These are phyloP conservation scores for Spodoptera picta DNA, from an alignment of 2,888 invertebrate genomes.

Conservation along the genomic window DNA sequence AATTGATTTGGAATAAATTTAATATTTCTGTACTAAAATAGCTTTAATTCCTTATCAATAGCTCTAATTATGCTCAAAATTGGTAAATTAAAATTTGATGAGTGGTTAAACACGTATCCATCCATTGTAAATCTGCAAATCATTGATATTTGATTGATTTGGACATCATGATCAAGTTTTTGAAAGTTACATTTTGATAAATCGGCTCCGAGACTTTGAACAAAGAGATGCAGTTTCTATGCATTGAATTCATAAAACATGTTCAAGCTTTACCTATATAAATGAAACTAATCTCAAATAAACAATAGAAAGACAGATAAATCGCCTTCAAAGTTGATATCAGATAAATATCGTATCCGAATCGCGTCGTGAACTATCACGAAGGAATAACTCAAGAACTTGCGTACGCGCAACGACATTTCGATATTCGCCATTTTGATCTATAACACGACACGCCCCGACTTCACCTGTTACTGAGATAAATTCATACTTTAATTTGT, in stretches of 20 bases:
- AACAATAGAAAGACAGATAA: conserved; percentile 52
- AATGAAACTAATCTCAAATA: conserved; percentile 47
- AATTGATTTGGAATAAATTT: too few relatives aligned
- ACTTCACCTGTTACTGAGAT: conserved; percentile 47
- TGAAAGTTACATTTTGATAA: too few relatives aligned
- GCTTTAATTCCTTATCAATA: too few relatives aligned
- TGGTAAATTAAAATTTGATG: too few relatives aligned
- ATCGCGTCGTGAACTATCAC: conserved; percentile 64
- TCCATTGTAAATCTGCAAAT: too few relatives aligned
- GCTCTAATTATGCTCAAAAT: too few relatives aligned
- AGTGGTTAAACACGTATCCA: too few relatives aligned
- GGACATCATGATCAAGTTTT: too few relatives aligned
- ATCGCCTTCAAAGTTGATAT: conserved; percentile 40
- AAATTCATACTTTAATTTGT: conserved; percentile 39
- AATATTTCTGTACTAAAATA: too few relatives aligned
- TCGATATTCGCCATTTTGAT: conserved; percentile 60
- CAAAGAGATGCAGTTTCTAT: not conserved
- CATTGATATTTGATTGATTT: too few relatives aligned
- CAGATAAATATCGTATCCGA: conserved; percentile 56
- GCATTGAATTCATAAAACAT: not conserved
- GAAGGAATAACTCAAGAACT: conserved; percentile 58
- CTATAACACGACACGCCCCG: conserved; percentile 55
- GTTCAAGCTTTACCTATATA: conserved; percentile 29
- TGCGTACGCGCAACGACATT: conserved; percentile 67
- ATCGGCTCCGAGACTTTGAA: too few relatives aligned